Percentiles rank a stretch among this genome's conserved stretches.
phyloP scores from a whole-genome alignment of 2,113 vertebrate species.

The Trogon surrucura region DNA sequence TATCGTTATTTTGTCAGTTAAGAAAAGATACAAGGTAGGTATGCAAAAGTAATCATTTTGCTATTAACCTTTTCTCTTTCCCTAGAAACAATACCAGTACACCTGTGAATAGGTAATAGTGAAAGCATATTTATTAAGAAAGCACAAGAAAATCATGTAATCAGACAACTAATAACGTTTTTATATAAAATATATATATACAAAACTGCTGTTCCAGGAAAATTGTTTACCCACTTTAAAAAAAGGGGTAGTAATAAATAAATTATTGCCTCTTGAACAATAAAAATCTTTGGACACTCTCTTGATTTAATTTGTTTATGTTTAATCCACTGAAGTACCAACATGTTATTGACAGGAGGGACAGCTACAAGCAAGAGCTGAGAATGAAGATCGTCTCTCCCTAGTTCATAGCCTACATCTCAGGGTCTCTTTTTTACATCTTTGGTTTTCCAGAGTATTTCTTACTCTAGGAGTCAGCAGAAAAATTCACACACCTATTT shows the following conservation, averaged over 20 bases:
- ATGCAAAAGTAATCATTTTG: background rate
- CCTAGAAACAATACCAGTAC: background rate
- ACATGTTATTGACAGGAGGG: background rate
- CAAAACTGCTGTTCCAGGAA: conserved; percentile 39
- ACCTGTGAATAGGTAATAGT: conserved; percentile 10
- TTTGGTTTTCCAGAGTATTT: background rate
- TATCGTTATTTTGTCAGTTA: background rate
- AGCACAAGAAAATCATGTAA: conserved; percentile 56
- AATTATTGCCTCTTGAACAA: conserved; percentile 13
- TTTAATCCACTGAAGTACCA: background rate
- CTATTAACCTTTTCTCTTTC: background rate
- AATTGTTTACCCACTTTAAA: conserved; percentile 17
- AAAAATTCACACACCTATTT: background rate
- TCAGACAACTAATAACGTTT: conserved; percentile 39
- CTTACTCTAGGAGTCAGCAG: background rate
- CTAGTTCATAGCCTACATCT: background rate
- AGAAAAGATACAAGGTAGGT: background rate
- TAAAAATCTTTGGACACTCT: conserved; percentile 19
- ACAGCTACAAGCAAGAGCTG: background rate
- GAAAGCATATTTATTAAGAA: conserved; percentile 40
- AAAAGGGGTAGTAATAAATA: background rate
- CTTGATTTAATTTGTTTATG: background rate
- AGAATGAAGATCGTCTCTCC: background rate
- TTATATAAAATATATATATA: conserved; percentile 42
- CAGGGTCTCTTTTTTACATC: background rate